Evolutionary conservation across 2,888 invertebrate genomes (phyloP), one percentile per base, ranked within the genome.

Genomic region (Zootermopsis nevadensis): DNA sequence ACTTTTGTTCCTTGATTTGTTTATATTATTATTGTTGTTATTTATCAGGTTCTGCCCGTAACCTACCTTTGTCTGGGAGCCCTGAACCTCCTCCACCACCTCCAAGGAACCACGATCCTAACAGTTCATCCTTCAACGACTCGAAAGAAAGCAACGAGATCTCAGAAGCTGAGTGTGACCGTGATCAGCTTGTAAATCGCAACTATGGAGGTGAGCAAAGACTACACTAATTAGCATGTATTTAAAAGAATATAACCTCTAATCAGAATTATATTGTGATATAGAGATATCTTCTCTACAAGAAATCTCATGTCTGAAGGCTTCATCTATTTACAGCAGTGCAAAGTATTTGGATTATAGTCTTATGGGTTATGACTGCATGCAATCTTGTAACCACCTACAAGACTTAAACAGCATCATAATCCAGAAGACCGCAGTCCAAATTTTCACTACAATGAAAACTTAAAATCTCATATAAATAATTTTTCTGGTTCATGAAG

Each of bases 61-160:
- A 93, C 86, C 91, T 93, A 80, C 92, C 92, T 12, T 90, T 91
- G 84, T 91, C 90, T 84, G 91, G 90, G 86, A 93, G 91, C 88
- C 95, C 91, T 90, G 91, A 93, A 91, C 86, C 93, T 91, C 88
- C 93, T 90, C 91, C 97, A 94, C 86, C 97, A 94, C 87, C 96
- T 94, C 88, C 94, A 94, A 89, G 92, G 89, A 96, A 96, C 90
- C 95, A 96, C 88, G 96, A 95, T 89, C 93, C 92, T 87, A 89
- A 89, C 85, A 93, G 93, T 89, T 93, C 93, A 89, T 94, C 94
- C 83, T 97, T 97, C 91, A 97, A 97, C 91, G 97, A 97, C 90
- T 96, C 96, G 89, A 97, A 97, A 92, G 97, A 97, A 90, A 97
- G 97, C 90, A 97, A 97, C 91, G 97, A 97, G 91, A 96, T 97